Evolutionary conservation across 1,140 invertebrate genomes (phyloP), one percentile per base, ranked within the genome.

Genomic region (Sitobion miscanthi): DNA sequence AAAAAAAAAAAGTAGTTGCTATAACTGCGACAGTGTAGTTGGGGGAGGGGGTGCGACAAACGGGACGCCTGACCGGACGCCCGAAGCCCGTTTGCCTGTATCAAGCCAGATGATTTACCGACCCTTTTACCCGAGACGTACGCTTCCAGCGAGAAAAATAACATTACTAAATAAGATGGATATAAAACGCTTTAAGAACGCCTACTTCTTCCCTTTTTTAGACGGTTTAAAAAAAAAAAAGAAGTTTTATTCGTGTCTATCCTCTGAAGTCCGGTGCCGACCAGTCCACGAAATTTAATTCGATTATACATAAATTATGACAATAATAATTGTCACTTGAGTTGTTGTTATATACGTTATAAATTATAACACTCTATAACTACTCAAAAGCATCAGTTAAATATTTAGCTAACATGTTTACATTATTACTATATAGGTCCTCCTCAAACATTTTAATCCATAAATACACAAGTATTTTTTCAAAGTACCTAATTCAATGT

Each of bases 151-250:
- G 89, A 90, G 89, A 90, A 90, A 90, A 90, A 90, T 90, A 90
- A 90, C 89, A 90, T 90, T 90, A 90, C 89, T 90, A 90, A 90
- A 90, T 90, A 90, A 90, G 89, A 90, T 69, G 89, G 89, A 90
- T 90, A 90, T 69, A 90, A 45, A 90, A 90, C 57, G 89, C 38
- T 90, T 45, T 90, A 42, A 38, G 57, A 45, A 90, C 89, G 89
- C 89, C 57, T 90, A 62, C 14, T 69, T 57, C 54, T 90, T n/a
- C 25, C 23, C 25, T n/a, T 69, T 90, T 69, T 42, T 62, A 45
- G 38, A 69, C 14, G 14, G 62, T 77, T n/a, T n/a, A 77, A 77
- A 77, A 69, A 69, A 69, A 20, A 62, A 23, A 4, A 42, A 42
- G n/a, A 9, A n/a, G 57, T 62, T 90, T n/a, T 90, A 62, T 90